phyloP scores from a whole-genome alignment of 2,888 invertebrate species.

The Tachina lurida region DNA sequence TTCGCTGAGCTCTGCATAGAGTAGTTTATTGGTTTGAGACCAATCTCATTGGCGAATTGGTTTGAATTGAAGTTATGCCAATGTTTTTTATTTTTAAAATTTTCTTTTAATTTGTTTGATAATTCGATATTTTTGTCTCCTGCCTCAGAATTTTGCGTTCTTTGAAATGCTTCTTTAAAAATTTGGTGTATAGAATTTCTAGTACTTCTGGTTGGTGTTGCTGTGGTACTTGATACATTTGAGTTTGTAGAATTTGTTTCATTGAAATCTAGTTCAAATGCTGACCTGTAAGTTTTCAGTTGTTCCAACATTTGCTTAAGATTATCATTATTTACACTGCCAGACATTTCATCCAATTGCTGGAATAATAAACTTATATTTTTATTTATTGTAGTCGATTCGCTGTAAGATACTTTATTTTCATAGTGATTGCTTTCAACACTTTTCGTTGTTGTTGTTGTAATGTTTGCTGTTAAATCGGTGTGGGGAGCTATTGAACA shows the following conservation, averaged over 20 bases:
- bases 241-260: neutral
- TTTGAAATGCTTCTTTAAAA: no score
- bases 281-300: constrained; percentile 4
- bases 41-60: neutral
- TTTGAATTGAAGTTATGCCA: neutral
- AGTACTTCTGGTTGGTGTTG: neutral
- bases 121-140: neutral
- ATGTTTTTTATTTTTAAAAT: neutral
- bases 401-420: neutral
- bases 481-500: neutral
- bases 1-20: neutral
- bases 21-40: neutral
- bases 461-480: neutral
- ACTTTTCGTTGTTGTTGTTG: neutral
- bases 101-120: neutral
- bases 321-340: constrained; percentile 4
- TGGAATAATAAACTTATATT: constrained; percentile 27
- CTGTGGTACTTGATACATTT: neutral
- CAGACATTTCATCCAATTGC: constrained; percentile 1
- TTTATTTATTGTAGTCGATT: neutral
- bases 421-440: neutral
- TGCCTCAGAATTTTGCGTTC: neutral
- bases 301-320: constrained; percentile 21
- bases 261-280: neutral
- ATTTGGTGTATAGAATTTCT: no score